These are phyloP conservation scores for Rhyacophila evoluta DNA, from an alignment of 2,888 invertebrate species.

Conservation along the genomic window DNA sequence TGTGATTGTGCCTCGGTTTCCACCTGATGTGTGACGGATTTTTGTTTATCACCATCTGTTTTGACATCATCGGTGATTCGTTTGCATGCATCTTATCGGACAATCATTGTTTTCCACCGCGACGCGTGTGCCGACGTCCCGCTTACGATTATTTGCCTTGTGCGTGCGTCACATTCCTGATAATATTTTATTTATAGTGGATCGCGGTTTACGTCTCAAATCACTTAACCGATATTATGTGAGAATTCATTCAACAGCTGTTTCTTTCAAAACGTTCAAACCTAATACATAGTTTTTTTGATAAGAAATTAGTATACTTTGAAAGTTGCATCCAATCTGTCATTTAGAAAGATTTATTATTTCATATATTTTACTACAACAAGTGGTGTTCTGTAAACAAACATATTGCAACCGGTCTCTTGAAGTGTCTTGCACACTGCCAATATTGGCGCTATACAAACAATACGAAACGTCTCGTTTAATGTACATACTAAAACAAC, in stretches of 20 bases:
- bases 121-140: background rate
- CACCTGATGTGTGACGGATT: background rate
- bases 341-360: background rate
- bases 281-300: too few relatives aligned
- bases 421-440: background rate
- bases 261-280: too few relatives aligned
- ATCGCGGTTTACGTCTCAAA: background rate
- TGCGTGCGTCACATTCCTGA: background rate
- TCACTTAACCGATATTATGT: background rate
- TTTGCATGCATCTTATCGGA: background rate
- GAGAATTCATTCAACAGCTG: background rate
- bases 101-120: background rate
- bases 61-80: slow-evolving; percentile 15
- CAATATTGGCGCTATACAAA: background rate
- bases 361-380: too few relatives aligned
- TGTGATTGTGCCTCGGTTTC: background rate
- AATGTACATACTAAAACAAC: background rate
- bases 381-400: background rate
- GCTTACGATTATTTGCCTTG: too few relatives aligned
- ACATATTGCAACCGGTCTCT: background rate
- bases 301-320: too few relatives aligned
- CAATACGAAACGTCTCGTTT: background rate
- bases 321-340: background rate
- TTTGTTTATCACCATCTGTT: background rate
- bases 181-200: background rate